A percentile compares a stretch with the other conserved stretches of the same genome.
Conservation (phyloP, 1,140 invertebrate species). For the Heterodera schachtii region DNA sequence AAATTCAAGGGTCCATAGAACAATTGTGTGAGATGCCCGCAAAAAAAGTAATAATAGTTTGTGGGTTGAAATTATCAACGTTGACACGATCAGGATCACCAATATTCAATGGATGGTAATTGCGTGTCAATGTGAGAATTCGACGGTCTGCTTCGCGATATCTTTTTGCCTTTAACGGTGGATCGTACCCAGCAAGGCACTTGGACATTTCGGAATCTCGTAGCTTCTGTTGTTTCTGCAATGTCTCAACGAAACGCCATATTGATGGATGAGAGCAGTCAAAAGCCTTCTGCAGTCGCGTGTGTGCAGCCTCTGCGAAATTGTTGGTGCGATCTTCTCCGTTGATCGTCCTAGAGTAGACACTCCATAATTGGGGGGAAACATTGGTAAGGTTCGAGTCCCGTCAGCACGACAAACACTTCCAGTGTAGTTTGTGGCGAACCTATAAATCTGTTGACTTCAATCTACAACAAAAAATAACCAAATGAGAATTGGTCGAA, state of each 20-base stretch:
- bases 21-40: too few species aligned
- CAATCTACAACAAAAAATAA: neutral
- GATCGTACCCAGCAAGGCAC: neutral
- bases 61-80: too few species aligned
- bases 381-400: neutral
- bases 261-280: conserved; percentile 15
- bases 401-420: neutral
- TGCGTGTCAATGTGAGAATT: too few species aligned
- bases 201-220: conserved; percentile 11
- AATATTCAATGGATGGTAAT: too few species aligned
- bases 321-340: conserved; percentile 22
- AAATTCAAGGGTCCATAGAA: too few species aligned
- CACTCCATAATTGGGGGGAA: conserved; percentile 18
- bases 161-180: conserved; percentile 7
- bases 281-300: conserved; percentile 8
- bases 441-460: neutral
- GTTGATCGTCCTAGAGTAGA: conserved; percentile 8
- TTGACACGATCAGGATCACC: too few species aligned
- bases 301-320: conserved; percentile 25
- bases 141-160: neutral
- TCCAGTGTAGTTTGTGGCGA: conserved; percentile 13
- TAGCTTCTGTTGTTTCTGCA: conserved; percentile 1
- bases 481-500: conserved; percentile 7
- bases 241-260: conserved; percentile 17
- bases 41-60: too few species aligned